Base-by-base conservation (phyloP, 1,140 invertebrate species). In the Ganaspis sp. region DNA sequence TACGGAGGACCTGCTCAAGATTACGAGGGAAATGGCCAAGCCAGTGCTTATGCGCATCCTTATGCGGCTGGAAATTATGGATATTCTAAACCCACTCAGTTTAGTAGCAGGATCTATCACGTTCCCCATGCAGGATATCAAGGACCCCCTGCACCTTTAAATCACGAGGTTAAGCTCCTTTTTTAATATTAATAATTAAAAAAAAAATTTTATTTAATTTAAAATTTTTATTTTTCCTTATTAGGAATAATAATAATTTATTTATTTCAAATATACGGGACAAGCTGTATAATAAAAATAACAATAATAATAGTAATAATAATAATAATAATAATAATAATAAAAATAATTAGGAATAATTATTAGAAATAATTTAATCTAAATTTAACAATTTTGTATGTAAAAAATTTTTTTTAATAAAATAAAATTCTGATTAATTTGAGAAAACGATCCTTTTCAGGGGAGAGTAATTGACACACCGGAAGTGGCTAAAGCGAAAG, bases 1-100 rank as follows among this genome's bases (percentile, higher is more conserved):
- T 77, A 38, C n/a, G 11, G 72, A 40, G 76, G 76, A 23, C 73
- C 17, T 26, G 21, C 58, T 34, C 89, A 88, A 58, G 84, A 88
- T 78, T 88, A 87, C 54, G 86, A 89, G n/a, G 91, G 88, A 80
- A 86, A 84, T n/a, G 76, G 78, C 17, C 83, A 88, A 79, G 88
- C 84, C 9, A 81, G 38, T 70, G 42, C 76, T 0, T 64, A 34
- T n/a, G 42, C n/a, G 17, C 69, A 29, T 29, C 58, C 54, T 2
- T 64, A 23, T 42, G 42, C 75, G 9, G 17, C 70, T 42, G 42
- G 75, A 38, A 9, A 53, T 19, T 53, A 69, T 37, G 71, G 70
- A 17, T 84, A 84, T 54, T 83, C 82, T 4, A 71, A 76, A 11
- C 85, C 86, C 1, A 70, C 79, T 19, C 78, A 79, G 11, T 84